Conservation (phyloP, 2,888 invertebrate species). For the Punctoribates punctum region DNA sequence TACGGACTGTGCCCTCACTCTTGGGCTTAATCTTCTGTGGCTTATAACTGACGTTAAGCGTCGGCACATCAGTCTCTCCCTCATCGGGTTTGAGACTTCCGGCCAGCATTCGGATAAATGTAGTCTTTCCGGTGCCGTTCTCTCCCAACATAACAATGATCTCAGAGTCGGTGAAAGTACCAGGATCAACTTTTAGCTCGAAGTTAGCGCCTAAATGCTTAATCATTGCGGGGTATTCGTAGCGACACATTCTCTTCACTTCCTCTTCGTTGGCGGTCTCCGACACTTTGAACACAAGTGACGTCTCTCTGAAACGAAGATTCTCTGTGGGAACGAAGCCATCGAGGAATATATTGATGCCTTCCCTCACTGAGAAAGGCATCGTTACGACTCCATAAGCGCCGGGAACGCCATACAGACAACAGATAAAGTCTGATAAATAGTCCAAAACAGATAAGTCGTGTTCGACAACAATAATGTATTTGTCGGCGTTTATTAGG, state of each 20-base stretch:
- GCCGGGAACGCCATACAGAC: slow-evolving; percentile 95
- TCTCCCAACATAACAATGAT: slow-evolving; percentile 93
- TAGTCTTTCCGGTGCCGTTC: slow-evolving; percentile 99
- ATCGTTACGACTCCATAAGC: slow-evolving; percentile 99
- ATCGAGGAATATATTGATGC: slow-evolving; percentile 97
- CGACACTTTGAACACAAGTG: slow-evolving; percentile 94
- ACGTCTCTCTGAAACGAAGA: slow-evolving; percentile 93
- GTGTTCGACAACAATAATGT: slow-evolving; percentile 98
- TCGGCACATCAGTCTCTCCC: slow-evolving; percentile 72
- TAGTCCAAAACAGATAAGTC: slow-evolving; percentile 98
- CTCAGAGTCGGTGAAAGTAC: slow-evolving; percentile 98
- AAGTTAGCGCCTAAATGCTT: slow-evolving; percentile 63
- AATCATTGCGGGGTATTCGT: slow-evolving; percentile 88
- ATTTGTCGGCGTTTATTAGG: slow-evolving; percentile 87
- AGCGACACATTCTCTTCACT: slow-evolving; percentile 92
- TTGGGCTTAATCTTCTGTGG: slow-evolving; percentile 99
- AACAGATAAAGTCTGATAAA: slow-evolving; percentile 97
- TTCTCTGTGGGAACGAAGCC: slow-evolving; percentile 99
- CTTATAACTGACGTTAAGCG: slow-evolving; percentile 96
- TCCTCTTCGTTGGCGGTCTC: slow-evolving; percentile 97
- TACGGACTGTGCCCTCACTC: slow-evolving; percentile 85
- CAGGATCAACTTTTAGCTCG: slow-evolving; percentile 71
- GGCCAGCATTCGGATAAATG: slow-evolving; percentile 96
- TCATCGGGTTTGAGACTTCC: slow-evolving; percentile 89
- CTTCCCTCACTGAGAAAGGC: slow-evolving; percentile 99